Percentiles rank a stretch among this genome's conserved stretches.
These are phyloP conservation scores for Bombus pascuorum DNA, from an alignment of 1,140 invertebrate species.

Conservation along the genomic window DNA sequence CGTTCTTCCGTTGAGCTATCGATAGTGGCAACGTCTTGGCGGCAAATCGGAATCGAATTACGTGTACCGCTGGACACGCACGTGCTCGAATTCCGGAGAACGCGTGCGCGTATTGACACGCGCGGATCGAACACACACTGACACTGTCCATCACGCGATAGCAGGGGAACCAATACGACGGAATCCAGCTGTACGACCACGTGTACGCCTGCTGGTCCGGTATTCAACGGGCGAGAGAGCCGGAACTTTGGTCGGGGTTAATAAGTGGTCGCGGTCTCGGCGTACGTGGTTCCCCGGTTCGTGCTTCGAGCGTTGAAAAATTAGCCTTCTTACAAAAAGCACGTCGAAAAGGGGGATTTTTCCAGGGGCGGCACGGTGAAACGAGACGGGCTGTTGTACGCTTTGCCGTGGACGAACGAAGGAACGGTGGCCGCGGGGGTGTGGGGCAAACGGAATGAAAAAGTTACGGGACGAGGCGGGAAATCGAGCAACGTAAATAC, in stretches of 20 bases:
- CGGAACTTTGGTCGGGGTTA: constrained; percentile 45
- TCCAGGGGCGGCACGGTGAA: constrained; percentile 44
- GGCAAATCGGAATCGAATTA: constrained; percentile 11
- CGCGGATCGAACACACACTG: constrained; percentile 66
- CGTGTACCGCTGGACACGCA: constrained; percentile 43
- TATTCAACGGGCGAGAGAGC: neutral
- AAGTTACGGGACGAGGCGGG: constrained; percentile 65
- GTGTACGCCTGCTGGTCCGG: constrained; percentile 29
- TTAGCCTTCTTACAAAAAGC: constrained; percentile 71
- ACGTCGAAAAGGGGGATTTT: constrained; percentile 55
- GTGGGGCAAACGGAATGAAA: constrained; percentile 56
- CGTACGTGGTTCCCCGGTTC: constrained; percentile 40
- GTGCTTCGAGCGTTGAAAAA: constrained; percentile 68
- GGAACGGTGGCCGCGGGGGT: constrained; percentile 2
- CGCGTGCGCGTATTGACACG: constrained; percentile 70
- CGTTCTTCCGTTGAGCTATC: neutral
- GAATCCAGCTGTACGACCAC: constrained; percentile 50
- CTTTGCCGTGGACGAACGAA: constrained; percentile 18
- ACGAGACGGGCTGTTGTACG: constrained; percentile 28
- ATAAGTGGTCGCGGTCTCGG: constrained; percentile 60
- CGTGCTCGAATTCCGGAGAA: constrained; percentile 57
- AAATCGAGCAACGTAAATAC: constrained; percentile 79
- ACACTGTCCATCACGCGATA: constrained; percentile 57
- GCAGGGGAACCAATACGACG: constrained; percentile 57
- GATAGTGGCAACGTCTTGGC: constrained; percentile 24